A percentile compares a stretch with the other conserved stretches of the same genome.
Conservation (phyloP, 1,140 invertebrate genomes). For the Rhopalosiphum padi region DNA sequence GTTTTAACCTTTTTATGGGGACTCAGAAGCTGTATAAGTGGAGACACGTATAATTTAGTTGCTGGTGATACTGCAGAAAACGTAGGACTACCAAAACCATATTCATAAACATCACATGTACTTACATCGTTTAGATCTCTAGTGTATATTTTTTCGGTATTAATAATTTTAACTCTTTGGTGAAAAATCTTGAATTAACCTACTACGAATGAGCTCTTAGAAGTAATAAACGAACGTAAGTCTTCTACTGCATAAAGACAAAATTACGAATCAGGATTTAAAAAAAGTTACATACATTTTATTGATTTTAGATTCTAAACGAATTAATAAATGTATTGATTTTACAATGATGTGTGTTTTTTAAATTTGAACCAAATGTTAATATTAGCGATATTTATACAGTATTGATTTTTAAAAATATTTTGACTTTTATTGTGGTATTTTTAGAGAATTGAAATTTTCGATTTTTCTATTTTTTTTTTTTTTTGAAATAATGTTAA, state of each 20-base stretch:
- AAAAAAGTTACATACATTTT: too few relatives aligned
- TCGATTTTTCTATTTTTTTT: too few relatives aligned
- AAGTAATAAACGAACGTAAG: neutral
- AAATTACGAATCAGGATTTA: neutral
- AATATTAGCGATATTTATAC: too few relatives aligned
- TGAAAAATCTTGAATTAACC: neutral
- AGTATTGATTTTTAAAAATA: too few relatives aligned
- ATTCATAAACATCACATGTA: neutral
- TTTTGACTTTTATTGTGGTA: too few relatives aligned
- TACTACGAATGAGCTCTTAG: neutral
- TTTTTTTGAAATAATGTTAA: too few relatives aligned
- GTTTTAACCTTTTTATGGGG: neutral
- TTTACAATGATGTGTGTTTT: too few relatives aligned
- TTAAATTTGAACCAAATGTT: too few relatives aligned
- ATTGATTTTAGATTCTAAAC: too few relatives aligned
- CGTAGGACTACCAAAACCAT: neutral
- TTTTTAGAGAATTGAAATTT: too few relatives aligned
- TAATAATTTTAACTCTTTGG: neutral
- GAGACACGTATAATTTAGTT: conserved; percentile 22
- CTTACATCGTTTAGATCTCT: neutral
- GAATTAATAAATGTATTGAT: too few relatives aligned
- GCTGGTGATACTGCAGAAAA: neutral
- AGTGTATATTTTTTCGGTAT: neutral
- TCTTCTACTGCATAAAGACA: neutral
- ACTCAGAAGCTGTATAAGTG: neutral